Conservation (phyloP, 2,888 invertebrate genomes). For the Alloscopus bannaensis region DNA sequence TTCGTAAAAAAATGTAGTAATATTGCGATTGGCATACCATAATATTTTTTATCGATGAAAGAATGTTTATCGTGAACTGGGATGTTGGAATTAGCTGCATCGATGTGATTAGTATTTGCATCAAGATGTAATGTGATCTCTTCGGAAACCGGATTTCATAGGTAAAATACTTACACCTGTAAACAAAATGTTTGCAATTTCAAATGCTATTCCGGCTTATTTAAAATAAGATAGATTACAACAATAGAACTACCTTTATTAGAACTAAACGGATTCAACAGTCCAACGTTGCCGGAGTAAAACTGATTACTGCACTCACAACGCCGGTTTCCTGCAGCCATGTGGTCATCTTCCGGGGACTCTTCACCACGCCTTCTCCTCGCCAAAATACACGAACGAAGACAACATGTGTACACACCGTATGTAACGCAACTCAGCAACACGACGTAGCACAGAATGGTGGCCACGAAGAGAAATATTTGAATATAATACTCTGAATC, state of each 20-base stretch:
- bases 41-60: conserved; percentile 54
- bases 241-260: conserved; percentile 2
- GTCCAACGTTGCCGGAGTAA: background rate
- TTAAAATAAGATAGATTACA: background rate
- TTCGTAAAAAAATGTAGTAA: background rate
- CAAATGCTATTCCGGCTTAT: background rate
- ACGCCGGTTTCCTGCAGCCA: background rate
- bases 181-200: too few species aligned
- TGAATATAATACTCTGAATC: conserved; percentile 45
- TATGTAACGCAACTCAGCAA: conserved; percentile 34
- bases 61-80: conserved; percentile 25
- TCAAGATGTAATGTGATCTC: background rate
- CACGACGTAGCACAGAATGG: conserved; percentile 45
- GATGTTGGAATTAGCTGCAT: too few species aligned
- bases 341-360: conserved; percentile 7
- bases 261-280: conserved; percentile 14
- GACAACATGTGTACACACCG: conserved; percentile 39
- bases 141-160: too few species aligned
- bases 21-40: conserved; percentile 32
- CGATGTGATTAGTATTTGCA: conserved; percentile 23
- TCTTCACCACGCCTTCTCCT: background rate
- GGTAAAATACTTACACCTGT: too few species aligned
- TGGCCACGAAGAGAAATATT: conserved; percentile 49
- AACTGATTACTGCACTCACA: background rate
- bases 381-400: conserved; percentile 41